Percentiles rank a stretch among this genome's conserved stretches.
Conservation (phyloP, 2,113 vertebrate genomes). For the Hippocampus abdominalis region DNA sequence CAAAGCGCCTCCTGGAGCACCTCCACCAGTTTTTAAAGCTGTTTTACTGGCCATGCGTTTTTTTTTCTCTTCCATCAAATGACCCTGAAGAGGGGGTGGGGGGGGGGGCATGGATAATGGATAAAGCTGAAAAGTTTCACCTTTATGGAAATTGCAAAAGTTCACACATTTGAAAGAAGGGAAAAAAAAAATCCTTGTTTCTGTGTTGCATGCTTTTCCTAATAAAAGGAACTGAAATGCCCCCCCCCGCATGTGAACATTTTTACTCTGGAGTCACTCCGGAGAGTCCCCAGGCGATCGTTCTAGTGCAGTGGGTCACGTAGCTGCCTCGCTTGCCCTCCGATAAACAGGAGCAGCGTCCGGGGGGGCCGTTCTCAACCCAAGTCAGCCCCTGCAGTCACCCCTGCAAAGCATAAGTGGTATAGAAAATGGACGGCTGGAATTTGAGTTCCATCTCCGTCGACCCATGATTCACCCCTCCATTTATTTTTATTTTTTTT, state of each 20-base stretch:
- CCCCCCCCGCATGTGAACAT: too few relatives aligned
- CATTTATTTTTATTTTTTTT: neutral
- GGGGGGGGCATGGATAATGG: constrained; percentile 23
- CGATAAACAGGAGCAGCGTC: neutral
- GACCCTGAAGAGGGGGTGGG: constrained; percentile 22
- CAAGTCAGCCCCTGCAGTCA: neutral
- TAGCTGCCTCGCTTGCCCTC: neutral
- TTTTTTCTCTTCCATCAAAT: constrained; percentile 27
- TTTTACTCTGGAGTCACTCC: neutral
- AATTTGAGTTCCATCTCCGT: neutral
- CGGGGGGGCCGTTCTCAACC: neutral
- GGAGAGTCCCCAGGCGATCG: neutral
- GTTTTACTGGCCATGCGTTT: constrained; percentile 24
- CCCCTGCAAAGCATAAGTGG: neutral
- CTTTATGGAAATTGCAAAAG: constrained; percentile 12
- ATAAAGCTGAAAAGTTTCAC: constrained; percentile 13
- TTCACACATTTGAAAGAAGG: neutral
- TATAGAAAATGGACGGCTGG: neutral
- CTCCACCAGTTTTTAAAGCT: constrained; percentile 23
- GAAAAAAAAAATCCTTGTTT: neutral
- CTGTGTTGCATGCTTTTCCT: neutral
- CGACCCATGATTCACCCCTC: neutral
- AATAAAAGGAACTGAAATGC: neutral
- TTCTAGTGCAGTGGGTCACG: neutral
- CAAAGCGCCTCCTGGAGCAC: constrained; percentile 20